Percentiles rank a stretch among this genome's conserved stretches.
Conservation (phyloP, 92 coral and sea anemone genomes). For the Palythoa heliodiscus region DNA sequence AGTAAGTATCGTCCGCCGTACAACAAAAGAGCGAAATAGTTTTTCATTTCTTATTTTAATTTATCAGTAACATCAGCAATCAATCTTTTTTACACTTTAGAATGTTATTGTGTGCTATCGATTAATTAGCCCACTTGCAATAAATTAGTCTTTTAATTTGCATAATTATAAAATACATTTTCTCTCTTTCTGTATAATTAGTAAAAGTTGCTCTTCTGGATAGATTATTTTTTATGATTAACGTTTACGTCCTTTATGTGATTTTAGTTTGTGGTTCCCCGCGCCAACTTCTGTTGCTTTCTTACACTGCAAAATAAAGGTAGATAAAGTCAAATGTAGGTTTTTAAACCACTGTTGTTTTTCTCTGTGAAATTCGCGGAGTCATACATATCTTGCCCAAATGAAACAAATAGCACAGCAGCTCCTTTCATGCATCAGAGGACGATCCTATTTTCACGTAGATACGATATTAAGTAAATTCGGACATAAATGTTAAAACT, state of each 20-base stretch:
- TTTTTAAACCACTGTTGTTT: background rate
- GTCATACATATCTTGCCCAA: too few species aligned
- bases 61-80: background rate
- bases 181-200: conserved; percentile 11
- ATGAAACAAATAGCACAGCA: too few species aligned
- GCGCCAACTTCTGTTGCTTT: conserved; percentile 13
- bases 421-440: too few species aligned
- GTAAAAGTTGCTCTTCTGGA: too few species aligned
- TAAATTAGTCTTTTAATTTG: conserved; percentile 16
- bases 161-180: conserved; percentile 28
- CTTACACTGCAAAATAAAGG: conserved; percentile 31
- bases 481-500: too few species aligned
- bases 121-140: background rate
- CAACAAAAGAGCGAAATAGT: background rate
- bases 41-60: background rate
- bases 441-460: too few species aligned
- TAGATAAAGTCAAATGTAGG: background rate
- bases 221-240: background rate
- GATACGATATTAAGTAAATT: too few species aligned
- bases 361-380: background rate
- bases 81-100: background rate
- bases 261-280: background rate
- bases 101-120: background rate
- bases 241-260: background rate
- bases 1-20: background rate